Evolutionary conservation across 2,888 invertebrate genomes (phyloP), one percentile per base, ranked within the genome.

Genomic region (Dimorphilus gyrociliatus): DNA sequence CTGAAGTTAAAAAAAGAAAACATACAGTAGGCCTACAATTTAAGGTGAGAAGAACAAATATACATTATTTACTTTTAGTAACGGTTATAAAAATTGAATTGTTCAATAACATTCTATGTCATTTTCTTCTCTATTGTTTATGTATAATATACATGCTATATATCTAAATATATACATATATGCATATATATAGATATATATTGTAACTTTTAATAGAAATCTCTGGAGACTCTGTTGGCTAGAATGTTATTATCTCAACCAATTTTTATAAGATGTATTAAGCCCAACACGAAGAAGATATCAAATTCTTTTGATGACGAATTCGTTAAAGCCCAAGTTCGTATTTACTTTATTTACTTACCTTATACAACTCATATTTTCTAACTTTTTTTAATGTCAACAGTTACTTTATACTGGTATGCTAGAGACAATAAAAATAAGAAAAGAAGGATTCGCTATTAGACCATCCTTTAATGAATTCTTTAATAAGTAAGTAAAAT

Each of bases 381-480:
- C n/a, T n/a, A n/a, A n/a, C n/a, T n/a, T n/a, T n/a, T n/a, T n/a
- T n/a, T n/a, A n/a, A n/a, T n/a, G n/a, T 12, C 38, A 40, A 32
- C 36, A 58, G 55, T 36, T 59, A 4, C 41, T 55, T 18, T 59
- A 59, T 38, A 57, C 57, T 24, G 59, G 59, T 4, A 54, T 59
- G 53, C 38, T 59, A 35, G 51, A 57, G 35, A 59, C 59, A 3
- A 52, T 49, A 2, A 53, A 56, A 34, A 59, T 57, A 19, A 41
- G 59, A 17, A 39, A 54, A 31, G 55, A 56, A 34, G 57, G 59
- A 1, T 57, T 50, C 39, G 55, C 57, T 25, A 45, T 57, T 4
- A 35, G 59, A 34, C 55, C 55, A 16, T 36, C 41, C 2, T 56
- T 59, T 41, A 42, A 45, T 21, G 54, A 56, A 31, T 59, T 59